Conservation (phyloP, 2,113 vertebrate species). For the chimpanzee (Pan troglodytes) region NHGRI_mPanTro3-v2.1_pri NC_072414.2:24122501-24123000, state of each 20-base stretch:
- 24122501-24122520: background rate
- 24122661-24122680: background rate
- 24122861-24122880: background rate
- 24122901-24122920: fast-evolving
- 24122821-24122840: background rate
- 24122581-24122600: no score
- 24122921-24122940: fast-evolving
- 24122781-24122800: background rate
- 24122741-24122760: background rate
- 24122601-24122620: background rate
- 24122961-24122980: constrained; percentile 94
- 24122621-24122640: background rate
- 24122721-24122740: no score
- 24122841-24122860: background rate
- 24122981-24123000: constrained; percentile 98
- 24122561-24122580: background rate
- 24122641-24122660: background rate
- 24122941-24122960: background rate
- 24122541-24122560: background rate
- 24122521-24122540: background rate
- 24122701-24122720: background rate
- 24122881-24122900: background rate
- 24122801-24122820: fast-evolving
- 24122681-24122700: background rate
- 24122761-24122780: background rate